Percentiles rank a stretch among this genome's conserved stretches.
Evolutionary conservation across 30 jellyfish, hydroid and myxozoan genomes (phyloP).

Genomic region (Sanderia malayensis): DNA sequence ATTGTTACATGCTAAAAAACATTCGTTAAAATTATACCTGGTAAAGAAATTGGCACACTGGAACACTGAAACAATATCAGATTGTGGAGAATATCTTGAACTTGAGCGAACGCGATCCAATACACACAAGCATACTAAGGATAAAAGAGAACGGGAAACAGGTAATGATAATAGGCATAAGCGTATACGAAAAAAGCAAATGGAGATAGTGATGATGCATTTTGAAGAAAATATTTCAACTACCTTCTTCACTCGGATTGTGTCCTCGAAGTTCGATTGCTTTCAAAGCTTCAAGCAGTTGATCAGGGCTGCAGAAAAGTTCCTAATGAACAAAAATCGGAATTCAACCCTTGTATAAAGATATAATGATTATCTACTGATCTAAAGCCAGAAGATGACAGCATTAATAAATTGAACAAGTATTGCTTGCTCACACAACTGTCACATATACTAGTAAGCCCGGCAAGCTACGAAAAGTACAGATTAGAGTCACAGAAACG

Average conservation of each 20-base stretch:
- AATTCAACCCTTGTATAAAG: too few species aligned
- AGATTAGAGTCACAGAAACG: too few species aligned
- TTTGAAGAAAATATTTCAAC: not conserved
- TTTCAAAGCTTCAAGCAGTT: not conserved
- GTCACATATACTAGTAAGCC: too few species aligned
- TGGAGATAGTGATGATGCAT: too few species aligned
- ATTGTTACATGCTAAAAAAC: not conserved
- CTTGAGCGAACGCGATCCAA: constrained; percentile 20
- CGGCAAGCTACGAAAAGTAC: too few species aligned
- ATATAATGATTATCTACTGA: too few species aligned
- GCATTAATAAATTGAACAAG: too few species aligned
- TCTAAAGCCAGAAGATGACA: too few species aligned
- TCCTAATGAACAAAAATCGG: not conserved
- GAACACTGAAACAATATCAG: constrained; percentile 26
- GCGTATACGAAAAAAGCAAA: too few species aligned
- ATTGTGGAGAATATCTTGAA: constrained; percentile 5
- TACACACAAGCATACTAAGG: constrained; percentile 3
- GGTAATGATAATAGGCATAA: too few species aligned
- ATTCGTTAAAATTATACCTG: too few species aligned
- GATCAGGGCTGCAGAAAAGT: constrained; percentile 1
- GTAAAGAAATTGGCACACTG: constrained; percentile 39
- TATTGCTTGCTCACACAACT: too few species aligned
- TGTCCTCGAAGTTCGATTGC: not conserved
- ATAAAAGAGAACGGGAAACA: not conserved
- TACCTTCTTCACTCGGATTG: not conserved